A percentile compares a stretch with the other conserved stretches of the same genome.
Evolutionary conservation across 2,113 vertebrate species (phyloP).

Genomic region (Phyllostomus hastatus): DNA sequence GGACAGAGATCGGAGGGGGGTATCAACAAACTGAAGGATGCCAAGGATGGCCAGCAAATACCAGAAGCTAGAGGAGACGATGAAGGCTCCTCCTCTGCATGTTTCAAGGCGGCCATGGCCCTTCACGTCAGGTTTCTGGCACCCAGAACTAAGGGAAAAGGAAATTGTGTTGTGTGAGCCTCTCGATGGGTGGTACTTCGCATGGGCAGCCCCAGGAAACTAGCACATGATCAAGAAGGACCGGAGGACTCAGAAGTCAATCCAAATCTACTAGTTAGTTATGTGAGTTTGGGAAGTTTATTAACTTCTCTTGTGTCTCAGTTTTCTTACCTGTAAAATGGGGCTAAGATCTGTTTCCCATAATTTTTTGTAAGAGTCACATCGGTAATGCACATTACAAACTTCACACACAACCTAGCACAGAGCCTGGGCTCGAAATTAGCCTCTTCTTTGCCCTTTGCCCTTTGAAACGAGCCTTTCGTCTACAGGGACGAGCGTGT

Average conservation of each 20-base stretch:
- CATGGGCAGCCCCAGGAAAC: background rate
- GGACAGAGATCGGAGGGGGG: background rate
- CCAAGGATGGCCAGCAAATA: background rate
- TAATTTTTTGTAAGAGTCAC: background rate
- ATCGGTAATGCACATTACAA: background rate
- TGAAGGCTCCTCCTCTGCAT: background rate
- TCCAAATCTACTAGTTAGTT: background rate
- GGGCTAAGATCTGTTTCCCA: background rate
- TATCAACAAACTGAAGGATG: background rate
- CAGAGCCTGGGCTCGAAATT: background rate
- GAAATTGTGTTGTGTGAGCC: background rate
- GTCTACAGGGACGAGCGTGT: background rate
- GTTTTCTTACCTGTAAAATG: background rate
- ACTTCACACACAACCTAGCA: background rate
- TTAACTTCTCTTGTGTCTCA: background rate
- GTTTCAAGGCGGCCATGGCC: background rate
- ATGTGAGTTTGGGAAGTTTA: background rate
- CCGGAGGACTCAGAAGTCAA: background rate
- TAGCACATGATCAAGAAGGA: background rate
- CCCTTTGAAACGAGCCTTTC: background rate
- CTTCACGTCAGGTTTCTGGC: background rate
- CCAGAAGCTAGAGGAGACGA: background rate
- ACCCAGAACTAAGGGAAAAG: background rate
- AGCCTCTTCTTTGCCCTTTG: background rate
- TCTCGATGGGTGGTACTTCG: background rate